A percentile compares a stretch with the other conserved stretches of the same genome.
phyloP scores from a whole-genome alignment of 30 jellyfish, hydroid and myxozoan genomes.

The Calvadosia cruxmelitensis region DNA sequence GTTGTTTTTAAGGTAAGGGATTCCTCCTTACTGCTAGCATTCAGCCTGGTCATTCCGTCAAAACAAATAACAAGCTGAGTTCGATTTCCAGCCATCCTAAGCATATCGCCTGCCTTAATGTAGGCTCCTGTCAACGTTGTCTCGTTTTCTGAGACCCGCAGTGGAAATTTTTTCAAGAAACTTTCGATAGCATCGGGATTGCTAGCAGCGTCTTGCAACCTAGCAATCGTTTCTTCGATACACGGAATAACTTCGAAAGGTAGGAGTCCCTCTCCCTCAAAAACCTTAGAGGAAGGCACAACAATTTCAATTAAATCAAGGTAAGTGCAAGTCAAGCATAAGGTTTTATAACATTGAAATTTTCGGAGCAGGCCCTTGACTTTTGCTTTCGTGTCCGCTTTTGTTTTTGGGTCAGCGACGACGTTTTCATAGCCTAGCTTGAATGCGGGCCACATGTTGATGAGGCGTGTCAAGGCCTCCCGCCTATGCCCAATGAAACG shows the following conservation, averaged over 20 bases:
- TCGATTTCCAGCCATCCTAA: background rate
- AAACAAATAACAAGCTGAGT: background rate
- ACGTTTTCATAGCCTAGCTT: slow-evolving; percentile 36
- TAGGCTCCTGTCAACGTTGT: background rate
- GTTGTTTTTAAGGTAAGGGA: background rate
- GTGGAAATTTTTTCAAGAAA: background rate
- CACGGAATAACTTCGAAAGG: slow-evolving; percentile 23
- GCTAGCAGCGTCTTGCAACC: background rate
- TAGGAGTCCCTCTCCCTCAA: slow-evolving; percentile 45
- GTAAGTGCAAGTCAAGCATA: slow-evolving; percentile 19
- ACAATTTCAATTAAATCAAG: slow-evolving; percentile 16
- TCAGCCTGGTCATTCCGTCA: background rate
- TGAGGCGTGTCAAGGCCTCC: slow-evolving; percentile 28
- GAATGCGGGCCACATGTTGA: slow-evolving; percentile 63
- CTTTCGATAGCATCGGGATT: background rate
- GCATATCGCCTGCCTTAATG: background rate
- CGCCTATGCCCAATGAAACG: slow-evolving; percentile 49
- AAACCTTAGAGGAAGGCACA: slow-evolving; percentile 17
- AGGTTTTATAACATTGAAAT: slow-evolving; percentile 2
- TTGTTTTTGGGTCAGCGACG: slow-evolving; percentile 10
- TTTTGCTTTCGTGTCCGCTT: slow-evolving; percentile 10
- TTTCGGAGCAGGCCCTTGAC: slow-evolving; percentile 15
- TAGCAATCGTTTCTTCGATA: background rate
- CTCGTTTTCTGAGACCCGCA: background rate
- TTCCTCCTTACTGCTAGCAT: background rate